Conservation (phyloP, 2,113 vertebrate species). For the Sylvia atricapilla region DNA sequence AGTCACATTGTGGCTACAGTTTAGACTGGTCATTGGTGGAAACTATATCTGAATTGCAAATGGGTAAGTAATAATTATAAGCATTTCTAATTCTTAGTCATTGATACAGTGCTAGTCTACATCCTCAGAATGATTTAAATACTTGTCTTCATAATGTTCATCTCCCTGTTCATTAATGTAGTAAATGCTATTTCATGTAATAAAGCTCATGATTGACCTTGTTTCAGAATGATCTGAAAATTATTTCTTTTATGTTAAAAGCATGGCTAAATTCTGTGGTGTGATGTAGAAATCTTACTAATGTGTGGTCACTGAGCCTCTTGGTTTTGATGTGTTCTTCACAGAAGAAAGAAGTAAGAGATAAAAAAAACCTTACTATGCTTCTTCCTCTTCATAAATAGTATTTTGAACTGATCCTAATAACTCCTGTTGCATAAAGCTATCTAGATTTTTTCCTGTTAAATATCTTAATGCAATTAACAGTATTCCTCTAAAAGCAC, state of each 20-base stretch:
- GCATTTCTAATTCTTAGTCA: not conserved
- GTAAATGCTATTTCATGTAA: not conserved
- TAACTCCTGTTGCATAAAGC: not conserved
- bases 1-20: slow-evolving; percentile 95
- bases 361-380: not conserved
- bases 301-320: not conserved
- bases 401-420: not conserved
- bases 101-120: not conserved
- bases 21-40: slow-evolving; percentile 97
- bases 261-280: not conserved
- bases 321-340: not conserved
- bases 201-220: not conserved
- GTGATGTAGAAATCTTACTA: not conserved
- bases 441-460: not conserved
- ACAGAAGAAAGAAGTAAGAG: not conserved
- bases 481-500: not conserved
- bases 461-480: not conserved
- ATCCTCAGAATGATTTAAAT: not conserved
- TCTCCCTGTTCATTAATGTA: not conserved
- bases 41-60: slow-evolving; percentile 93
- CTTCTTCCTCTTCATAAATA: not conserved
- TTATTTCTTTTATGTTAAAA: not conserved
- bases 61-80: slow-evolving; percentile 81
- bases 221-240: not conserved
- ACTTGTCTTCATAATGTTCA: not conserved